Percentiles rank a stretch among this genome's conserved stretches.
phyloP scores from a whole-genome alignment of 2,113 vertebrate species.

The Laterallus jamaicensis region DNA sequence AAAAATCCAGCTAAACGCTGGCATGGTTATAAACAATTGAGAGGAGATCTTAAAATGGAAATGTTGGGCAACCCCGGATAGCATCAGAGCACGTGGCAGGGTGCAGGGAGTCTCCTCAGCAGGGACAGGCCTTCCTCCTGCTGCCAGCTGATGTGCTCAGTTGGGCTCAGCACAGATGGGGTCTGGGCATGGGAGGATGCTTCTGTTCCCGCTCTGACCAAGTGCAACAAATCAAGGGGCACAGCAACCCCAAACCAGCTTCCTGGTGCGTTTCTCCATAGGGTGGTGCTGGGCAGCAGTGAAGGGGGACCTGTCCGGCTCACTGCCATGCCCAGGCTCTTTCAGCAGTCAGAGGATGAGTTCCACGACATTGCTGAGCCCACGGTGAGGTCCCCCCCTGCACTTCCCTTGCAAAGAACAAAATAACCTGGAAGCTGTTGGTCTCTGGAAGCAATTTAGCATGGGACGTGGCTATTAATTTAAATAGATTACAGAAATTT shows the following conservation, averaged over 20 bases:
- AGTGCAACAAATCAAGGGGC: accelerated
- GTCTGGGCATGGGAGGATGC: not conserved
- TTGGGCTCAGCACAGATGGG: not conserved
- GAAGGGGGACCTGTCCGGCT: not conserved
- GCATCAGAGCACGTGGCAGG: accelerated
- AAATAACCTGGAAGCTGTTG: conserved; percentile 49
- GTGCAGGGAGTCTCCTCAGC: not conserved
- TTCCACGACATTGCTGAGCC: not conserved
- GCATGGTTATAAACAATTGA: not conserved
- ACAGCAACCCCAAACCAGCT: not conserved
- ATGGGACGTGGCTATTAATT: conserved; percentile 64
- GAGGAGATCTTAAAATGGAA: conserved; percentile 14
- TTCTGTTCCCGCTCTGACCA: accelerated
- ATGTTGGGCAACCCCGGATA: not conserved
- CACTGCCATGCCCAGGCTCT: not conserved
- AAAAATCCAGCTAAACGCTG: not conserved
- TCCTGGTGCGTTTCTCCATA: not conserved
- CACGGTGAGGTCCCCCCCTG: not conserved
- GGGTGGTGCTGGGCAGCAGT: not conserved
- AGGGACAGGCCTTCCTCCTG: accelerated
- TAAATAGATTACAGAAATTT: conserved; percentile 74
- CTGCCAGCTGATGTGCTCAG: not conserved
- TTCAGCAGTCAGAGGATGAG: not conserved
- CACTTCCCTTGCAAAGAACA: not conserved
- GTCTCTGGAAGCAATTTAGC: conserved; percentile 71